phyloP scores from a whole-genome alignment of 2,113 vertebrate genomes.

The Clarias gariepinus region DNA sequence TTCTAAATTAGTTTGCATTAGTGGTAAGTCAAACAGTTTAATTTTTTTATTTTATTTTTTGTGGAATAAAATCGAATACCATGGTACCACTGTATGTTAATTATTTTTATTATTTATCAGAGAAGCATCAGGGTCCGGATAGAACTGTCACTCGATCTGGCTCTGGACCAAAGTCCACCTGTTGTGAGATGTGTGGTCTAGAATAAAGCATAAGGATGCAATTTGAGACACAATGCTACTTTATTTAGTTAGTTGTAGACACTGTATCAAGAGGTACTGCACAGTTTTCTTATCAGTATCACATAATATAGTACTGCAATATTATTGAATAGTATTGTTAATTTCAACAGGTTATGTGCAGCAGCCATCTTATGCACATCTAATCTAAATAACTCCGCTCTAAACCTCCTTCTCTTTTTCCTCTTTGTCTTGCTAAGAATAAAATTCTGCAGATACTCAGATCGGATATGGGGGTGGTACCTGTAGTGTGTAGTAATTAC shows the following conservation, averaged over 20 bases:
- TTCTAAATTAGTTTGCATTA: no score
- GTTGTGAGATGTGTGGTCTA: no score
- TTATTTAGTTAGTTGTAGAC: neutral
- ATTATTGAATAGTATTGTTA: neutral
- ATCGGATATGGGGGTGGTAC: neutral
- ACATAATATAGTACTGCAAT: neutral
- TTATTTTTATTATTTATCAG: no score
- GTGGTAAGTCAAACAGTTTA: no score
- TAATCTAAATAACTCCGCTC: neutral
- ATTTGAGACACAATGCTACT: neutral
- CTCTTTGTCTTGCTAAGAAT: neutral
- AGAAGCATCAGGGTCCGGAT: no score
- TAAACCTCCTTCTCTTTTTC: neutral
- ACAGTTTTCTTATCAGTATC: no score
- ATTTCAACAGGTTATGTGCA: neutral
- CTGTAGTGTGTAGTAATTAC: slow-evolving; percentile 42
- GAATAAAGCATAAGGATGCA: neutral
- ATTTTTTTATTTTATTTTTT: no score
- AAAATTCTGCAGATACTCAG: slow-evolving; percentile 9
- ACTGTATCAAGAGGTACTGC: neutral
- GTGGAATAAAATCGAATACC: no score
- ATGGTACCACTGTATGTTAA: no score
- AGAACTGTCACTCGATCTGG: no score
- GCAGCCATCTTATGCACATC: neutral
- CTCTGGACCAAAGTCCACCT: no score